These are phyloP conservation scores for Drosophila grimshawi DNA, from an alignment of 1,140 invertebrate species.

Conservation along the genomic window DNA sequence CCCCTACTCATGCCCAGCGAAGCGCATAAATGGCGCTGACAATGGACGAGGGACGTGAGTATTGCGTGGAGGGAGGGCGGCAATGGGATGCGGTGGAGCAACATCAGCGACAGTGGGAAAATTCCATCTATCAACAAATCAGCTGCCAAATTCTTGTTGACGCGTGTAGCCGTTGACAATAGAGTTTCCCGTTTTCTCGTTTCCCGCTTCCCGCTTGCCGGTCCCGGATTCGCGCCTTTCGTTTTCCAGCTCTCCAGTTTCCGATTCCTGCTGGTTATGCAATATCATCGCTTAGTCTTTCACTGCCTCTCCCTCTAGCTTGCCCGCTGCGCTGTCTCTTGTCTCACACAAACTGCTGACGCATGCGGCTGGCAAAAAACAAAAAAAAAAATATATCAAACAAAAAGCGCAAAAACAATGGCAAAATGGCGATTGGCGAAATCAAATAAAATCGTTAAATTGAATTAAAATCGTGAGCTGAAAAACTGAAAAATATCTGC, in stretches of 20 bases:
- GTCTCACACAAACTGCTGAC: slow-evolving; percentile 62
- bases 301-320: neutral
- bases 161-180: slow-evolving; percentile 78
- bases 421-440: slow-evolving; percentile 53
- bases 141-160: slow-evolving; percentile 79
- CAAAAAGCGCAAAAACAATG: slow-evolving; percentile 35
- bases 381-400: slow-evolving; percentile 1
- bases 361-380: slow-evolving; percentile 23
- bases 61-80: neutral
- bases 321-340: neutral
- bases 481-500: slow-evolving; percentile 70
- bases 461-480: slow-evolving; percentile 78
- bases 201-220: neutral
- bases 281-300: slow-evolving; percentile 37
- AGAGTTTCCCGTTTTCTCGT: slow-evolving; percentile 25
- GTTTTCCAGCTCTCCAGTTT: slow-evolving; percentile 7
- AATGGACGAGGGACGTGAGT: slow-evolving; percentile 48
- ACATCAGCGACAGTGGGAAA: slow-evolving; percentile 39
- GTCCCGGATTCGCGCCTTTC: neutral
- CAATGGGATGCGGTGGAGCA: neutral
- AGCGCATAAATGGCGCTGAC: slow-evolving; percentile 79
- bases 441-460: slow-evolving; percentile 83
- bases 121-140: slow-evolving; percentile 80
- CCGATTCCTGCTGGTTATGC: slow-evolving; percentile 46
- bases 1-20: slow-evolving; percentile 51